phyloP scores from a whole-genome alignment of 2,797 vertebrate genomes.

The Catamblyrhynchus diadema region DNA sequence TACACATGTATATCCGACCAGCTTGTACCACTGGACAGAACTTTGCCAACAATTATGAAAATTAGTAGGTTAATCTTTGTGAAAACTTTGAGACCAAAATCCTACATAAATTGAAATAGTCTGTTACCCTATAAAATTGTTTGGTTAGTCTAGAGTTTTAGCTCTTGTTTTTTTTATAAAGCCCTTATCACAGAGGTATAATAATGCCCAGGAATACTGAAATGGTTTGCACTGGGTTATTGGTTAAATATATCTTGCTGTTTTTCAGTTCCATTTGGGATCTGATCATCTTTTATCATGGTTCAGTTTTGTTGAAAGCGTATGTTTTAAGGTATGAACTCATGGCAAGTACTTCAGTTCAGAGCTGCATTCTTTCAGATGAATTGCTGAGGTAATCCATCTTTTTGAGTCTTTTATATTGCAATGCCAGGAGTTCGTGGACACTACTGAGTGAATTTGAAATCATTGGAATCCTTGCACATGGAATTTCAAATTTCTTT shows the following conservation, averaged over 20 bases:
- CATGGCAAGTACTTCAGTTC: background rate
- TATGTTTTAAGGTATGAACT: background rate
- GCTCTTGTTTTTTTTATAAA: background rate
- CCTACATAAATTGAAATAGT: background rate
- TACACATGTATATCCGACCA: accelerated
- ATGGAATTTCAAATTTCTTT: background rate
- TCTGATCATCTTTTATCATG: background rate
- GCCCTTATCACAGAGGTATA: background rate
- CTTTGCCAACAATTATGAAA: background rate
- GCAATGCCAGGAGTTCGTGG: background rate
- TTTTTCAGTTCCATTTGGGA: background rate
- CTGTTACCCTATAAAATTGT: background rate
- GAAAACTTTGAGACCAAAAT: background rate
- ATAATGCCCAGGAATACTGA: background rate
- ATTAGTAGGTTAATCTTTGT: accelerated
- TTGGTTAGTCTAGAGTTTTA: background rate
- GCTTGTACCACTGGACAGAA: background rate
- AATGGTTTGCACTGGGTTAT: background rate
- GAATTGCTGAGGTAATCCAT: background rate
- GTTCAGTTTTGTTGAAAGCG: conserved; percentile 1
- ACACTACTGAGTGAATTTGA: background rate
- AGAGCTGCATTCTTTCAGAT: background rate
- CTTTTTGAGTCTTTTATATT: background rate
- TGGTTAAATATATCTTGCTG: background rate
- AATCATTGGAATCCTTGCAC: background rate